Base-by-base conservation (phyloP, 2,113 vertebrate genomes). In the Nipponia nippon region DNA sequence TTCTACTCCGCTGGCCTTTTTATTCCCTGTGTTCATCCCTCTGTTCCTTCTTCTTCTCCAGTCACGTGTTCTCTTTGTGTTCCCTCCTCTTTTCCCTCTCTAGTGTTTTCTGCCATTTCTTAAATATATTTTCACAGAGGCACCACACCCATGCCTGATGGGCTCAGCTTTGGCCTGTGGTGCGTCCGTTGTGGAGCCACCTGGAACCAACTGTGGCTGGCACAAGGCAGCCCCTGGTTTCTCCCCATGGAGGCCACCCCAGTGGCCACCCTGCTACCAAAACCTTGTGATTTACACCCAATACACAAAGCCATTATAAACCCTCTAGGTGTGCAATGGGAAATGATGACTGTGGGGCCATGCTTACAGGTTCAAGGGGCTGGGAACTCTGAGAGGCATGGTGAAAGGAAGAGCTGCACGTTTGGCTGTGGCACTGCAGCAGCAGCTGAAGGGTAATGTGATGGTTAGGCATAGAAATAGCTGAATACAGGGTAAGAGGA, bases 141-240 rank as follows among this genome's bases (percentile, higher is more conserved):
- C 8, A 29, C 25, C 50, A 36, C 17, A 20, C 3, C 9, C 0
- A 0, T 66, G 50, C 22, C 27, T 44, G 9, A 6, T 21, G 30
- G 40, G 65, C 42, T 85, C 27, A 19, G 36, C 46, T 75, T 55
- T 87, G 34, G 13, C 26, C 30, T 30, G 27, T 21, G 27, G 8
- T 79, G 56, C 11, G 62, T 55, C 29, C 1, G 0, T 34, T n/a
- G 50, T 29, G 21, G 27, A 87, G 36, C 78, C 15, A 13, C 3
- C 13, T 85, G 55, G 49, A 78, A 6, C 36, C 4, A 1, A 6
- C 29, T 32, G 10, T 32, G 16, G 34, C 56, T 53, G 27, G 10
- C 13, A 61, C 14, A 36, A 30, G 56, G 18, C n/a, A 61, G 10
- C 10, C 10, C 7, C 10, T 44, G 13, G 7, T 55, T 19, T 42